Evolutionary conservation across 64 coral and sea anemone species (phyloP), one percentile per base, ranked within the genome.

Genomic region (Porites lutea): DNA sequence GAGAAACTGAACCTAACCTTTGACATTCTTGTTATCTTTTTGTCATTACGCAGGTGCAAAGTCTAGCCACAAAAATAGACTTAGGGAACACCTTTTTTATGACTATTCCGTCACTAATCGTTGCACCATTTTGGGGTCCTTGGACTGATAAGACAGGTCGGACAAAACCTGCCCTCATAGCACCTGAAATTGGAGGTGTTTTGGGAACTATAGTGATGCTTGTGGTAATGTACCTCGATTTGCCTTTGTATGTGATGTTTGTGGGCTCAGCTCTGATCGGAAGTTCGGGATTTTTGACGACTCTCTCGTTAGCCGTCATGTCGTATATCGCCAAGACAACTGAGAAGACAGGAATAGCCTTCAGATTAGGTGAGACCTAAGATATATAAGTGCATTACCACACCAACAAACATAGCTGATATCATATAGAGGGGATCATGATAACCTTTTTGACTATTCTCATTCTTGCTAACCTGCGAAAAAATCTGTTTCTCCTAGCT

Each of bases 31-130:
- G 3, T 70, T 6, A 76, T 76, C 12, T 43, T 7, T 51, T 64
- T 84, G 3, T 67, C 47, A 14, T 44, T 15, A 5, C 2, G 72
- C 43, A 97, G 95, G 95, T 97, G 13, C 95, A 97, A 73, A 67
- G 64, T 50, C 43, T 77, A 48, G 92, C 92, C 13, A 65, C 92
- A 9, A 61, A 89, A 58, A 89, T 94, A 8, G 92, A 94, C 59
- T 47, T 83, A 4, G 95, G 75, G 3, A 74, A 65, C n/a, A 74
- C 19, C 16, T 37, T 84, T 37, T 83, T 70, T 6, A 20, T 43
- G 12, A 5, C 57, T 48, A 9, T 91, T 48, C 79, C 79, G 9
- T 48, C 52, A 14, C 27, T 91, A 0, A 46, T 93, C 13, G 51
- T 93, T 18, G 72, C 74, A 45, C 73, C 74, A 22, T 93, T 93